Evolutionary conservation across 2,888 invertebrate genomes (phyloP), one percentile per base, ranked within the genome.

Genomic region (Pandemis heparana): DNA sequence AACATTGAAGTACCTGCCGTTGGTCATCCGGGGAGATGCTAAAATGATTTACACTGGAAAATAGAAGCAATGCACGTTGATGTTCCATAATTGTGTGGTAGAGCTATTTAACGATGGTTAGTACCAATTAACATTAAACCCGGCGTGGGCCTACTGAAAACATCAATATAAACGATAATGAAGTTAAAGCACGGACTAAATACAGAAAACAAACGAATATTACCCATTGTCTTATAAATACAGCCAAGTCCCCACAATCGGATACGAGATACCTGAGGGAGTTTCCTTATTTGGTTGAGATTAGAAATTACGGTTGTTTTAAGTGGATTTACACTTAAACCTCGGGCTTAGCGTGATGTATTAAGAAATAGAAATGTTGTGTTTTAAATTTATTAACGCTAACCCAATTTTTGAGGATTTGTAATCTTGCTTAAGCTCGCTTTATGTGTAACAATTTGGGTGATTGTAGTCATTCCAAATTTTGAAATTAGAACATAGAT

Each of bases 1-100:
- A 84, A 83, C 83, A 83, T 78, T 56, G 4, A 56, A 12, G 46
- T 16, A 46, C 32, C 56, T 32, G 48, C 16, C 6, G n/a, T 7
- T 32, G 56, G 59, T 67, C 43, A 68, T 46, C 60, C 16, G 48
- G 48, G 6, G 23, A 48, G 23, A 48, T 38, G 18, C 48, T 59
- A 60, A 60, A 68, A 68, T 69, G 8, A 69, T 69, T 69, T 48
- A 46, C 61, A 69, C 14, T 48, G 61, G 39, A 60, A 69, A 61
- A 61, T 61, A 61, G 12, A 32, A 39, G 51, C 48, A 61, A 69
- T 46, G 61, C 14, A 68, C 61, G 48, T 48, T 48, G 48, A 59
- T 51, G 48, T 51, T 18, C 61, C 51, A 51, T 60, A 51, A 69
- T 61, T 69, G 18, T 39, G 61, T 51, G 61, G 61, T 39, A 18